These are phyloP conservation scores for Parnassius mnemosyne DNA, from an alignment of 2,888 invertebrate species.

Conservation along the genomic window DNA sequence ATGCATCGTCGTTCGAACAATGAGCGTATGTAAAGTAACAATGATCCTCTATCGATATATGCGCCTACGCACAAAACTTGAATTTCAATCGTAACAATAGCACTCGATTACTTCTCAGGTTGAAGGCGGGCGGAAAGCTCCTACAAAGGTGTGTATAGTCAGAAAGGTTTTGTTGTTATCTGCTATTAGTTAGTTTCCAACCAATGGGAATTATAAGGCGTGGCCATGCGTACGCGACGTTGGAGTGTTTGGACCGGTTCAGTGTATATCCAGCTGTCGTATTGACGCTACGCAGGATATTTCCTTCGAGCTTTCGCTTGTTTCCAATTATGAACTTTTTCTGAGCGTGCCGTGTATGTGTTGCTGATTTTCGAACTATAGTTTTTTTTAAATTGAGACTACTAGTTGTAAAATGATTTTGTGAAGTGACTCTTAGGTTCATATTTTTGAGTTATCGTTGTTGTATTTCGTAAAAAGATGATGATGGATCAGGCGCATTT, in stretches of 20 bases:
- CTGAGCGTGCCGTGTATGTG: slow-evolving; percentile 42
- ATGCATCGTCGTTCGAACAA: too few relatives aligned
- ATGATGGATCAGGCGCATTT: slow-evolving; percentile 78
- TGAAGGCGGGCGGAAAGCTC: slow-evolving; percentile 70
- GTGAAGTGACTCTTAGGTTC: slow-evolving; percentile 60
- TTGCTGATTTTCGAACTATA: slow-evolving; percentile 37
- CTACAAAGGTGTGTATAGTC: slow-evolving; percentile 49
- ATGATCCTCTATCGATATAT: slow-evolving; percentile 48
- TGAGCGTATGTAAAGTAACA: slow-evolving; percentile 27
- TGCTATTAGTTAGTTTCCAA: slow-evolving; percentile 53
- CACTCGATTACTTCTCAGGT: slow-evolving; percentile 59
- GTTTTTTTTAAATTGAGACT: slow-evolving; percentile 33
- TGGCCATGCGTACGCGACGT: slow-evolving; percentile 71
- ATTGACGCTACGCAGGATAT: slow-evolving; percentile 50
- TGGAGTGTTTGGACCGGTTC: slow-evolving; percentile 49
- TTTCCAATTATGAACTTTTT: slow-evolving; percentile 65
- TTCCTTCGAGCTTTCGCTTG: slow-evolving; percentile 36
- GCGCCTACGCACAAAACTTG: slow-evolving; percentile 63
- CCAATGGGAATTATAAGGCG: slow-evolving; percentile 63
- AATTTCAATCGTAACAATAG: slow-evolving; percentile 56
- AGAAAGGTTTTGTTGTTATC: slow-evolving; percentile 55
- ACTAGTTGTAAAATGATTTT: slow-evolving; percentile 47
- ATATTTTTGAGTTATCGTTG: slow-evolving; percentile 37
- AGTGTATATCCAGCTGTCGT: slow-evolving; percentile 72
- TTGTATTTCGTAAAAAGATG: slow-evolving; percentile 48